A percentile compares a stretch with the other conserved stretches of the same genome.
These are phyloP conservation scores for Acanthaster planci DNA, from an alignment of 35 echinoderm and acorn worm genomes.

Conservation along the genomic window DNA sequence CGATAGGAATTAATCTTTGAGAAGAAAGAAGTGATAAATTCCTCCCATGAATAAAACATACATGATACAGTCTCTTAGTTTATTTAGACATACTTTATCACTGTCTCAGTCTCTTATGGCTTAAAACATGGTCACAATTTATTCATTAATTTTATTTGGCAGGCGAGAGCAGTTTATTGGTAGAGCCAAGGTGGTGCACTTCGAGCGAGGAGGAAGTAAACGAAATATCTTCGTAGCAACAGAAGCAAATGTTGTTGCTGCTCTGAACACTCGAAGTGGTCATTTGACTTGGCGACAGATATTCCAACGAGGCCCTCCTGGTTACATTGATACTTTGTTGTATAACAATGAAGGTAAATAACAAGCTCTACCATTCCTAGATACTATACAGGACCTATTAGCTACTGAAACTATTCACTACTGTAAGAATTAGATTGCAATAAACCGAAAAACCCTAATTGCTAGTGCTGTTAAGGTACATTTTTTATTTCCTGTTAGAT, in stretches of 20 bases:
- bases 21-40: too few species aligned
- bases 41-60: too few species aligned
- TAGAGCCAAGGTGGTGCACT: conserved; percentile 47
- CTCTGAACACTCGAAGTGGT: conserved; percentile 59
- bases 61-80: too few species aligned
- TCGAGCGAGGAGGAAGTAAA: conserved; percentile 69
- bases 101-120: not conserved
- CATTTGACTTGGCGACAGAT: conserved; percentile 87
- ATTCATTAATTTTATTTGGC: conserved; percentile 25
- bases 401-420: too few species aligned
- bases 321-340: conserved; percentile 66
- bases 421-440: too few species aligned
- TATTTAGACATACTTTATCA: too few species aligned
- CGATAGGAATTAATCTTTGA: too few species aligned
- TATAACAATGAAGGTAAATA: conserved; percentile 78
- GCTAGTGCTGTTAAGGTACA: too few species aligned
- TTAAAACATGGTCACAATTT: not conserved
- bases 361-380: not conserved
- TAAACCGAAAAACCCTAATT: too few species aligned
- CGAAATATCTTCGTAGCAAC: conserved; percentile 83
- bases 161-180: conserved; percentile 93
- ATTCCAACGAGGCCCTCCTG: conserved; percentile 49
- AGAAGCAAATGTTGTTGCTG: conserved; percentile 88
- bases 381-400: too few species aligned
- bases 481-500: conserved; percentile 44